Evolutionary conservation across 2,113 vertebrate species (phyloP), one percentile per base, ranked within the genome.

Genomic region (Strix uralensis): DNA sequence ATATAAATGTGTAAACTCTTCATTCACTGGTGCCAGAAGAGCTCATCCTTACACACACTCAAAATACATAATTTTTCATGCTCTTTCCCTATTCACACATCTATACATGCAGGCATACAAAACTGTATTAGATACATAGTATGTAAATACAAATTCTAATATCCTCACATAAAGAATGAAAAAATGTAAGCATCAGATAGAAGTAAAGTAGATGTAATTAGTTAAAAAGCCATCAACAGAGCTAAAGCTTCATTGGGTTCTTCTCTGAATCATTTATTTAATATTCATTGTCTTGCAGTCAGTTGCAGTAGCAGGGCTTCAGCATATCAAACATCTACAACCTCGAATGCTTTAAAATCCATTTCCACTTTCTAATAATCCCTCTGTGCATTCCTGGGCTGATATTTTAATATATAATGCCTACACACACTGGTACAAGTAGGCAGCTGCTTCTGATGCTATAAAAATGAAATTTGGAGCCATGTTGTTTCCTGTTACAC

Each of bases 221-320:
- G 73, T 92, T 91, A 81, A 88, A 86, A 75, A 92, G 70, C 61
- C 20, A 36, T 90, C 81, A 95, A 67, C 6, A 62, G 61, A 15
- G 18, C 18, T 91, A 67, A 94, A 92, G n/a, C 32, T 92, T 91
- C 52, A 42, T 18, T 91, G 40, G 4, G 21, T 71, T 95, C 32
- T 92, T 70, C 80, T 92, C 86, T 93, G 62, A 73, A 78, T 72
- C 14, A 32, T 96, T 93, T 87, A 65, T 97, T 97, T 97, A 88
- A 72, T 81, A 67, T 88, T 94, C 46, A 73, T 40, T 93, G 62
- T 65, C 59, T 93, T 92, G 40, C 25, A 59, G 46, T 88, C 59
- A 73, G 26, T 90, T 77, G 84, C 16, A 69, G 26, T 67, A 91
- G 30, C n/a, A 49, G 57, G 17, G 25, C 21, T 93, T 85, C 91